Percentiles rank a stretch among this genome's conserved stretches.
These are phyloP conservation scores for Malacoctenus gilli DNA, from an alignment of 2,797 vertebrate species.

Conservation along the genomic window DNA sequence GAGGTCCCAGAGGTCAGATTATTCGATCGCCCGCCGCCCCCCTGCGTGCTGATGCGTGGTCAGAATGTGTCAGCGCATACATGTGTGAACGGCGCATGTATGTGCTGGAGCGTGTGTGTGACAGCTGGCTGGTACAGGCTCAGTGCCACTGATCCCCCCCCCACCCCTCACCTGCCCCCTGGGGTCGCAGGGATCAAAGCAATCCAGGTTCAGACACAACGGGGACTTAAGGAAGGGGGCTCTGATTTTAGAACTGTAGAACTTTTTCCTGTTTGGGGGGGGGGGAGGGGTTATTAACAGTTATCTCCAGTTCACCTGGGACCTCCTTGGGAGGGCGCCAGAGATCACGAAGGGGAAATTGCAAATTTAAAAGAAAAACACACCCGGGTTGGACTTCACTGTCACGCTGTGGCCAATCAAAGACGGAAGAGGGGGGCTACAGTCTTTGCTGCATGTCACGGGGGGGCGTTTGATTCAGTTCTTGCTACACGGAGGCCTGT, in stretches of 20 bases:
- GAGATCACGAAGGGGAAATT: too few relatives aligned
- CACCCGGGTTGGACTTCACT: too few relatives aligned
- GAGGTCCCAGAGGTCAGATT: slow-evolving; percentile 29
- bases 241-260: not conserved
- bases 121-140: slow-evolving; percentile 58
- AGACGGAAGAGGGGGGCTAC: too few relatives aligned
- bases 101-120: slow-evolving; percentile 25
- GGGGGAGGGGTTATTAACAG: too few relatives aligned
- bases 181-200: slow-evolving; percentile 47
- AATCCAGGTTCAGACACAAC: slow-evolving; percentile 31
- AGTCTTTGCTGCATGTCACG: too few relatives aligned
- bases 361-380: too few relatives aligned
- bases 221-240: slow-evolving; percentile 15
- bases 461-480: too few relatives aligned
- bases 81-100: slow-evolving; percentile 4
- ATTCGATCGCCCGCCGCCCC: slow-evolving; percentile 21
- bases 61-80: slow-evolving; percentile 11
- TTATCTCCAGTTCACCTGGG: too few relatives aligned
- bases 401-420: too few relatives aligned
- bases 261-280: too few relatives aligned
- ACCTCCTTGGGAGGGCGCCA: too few relatives aligned
- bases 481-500: too few relatives aligned
- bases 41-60: slow-evolving; percentile 33
- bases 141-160: slow-evolving; percentile 48
- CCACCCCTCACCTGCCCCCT: slow-evolving; percentile 63